A percentile compares a stretch with the other conserved stretches of the same genome.
phyloP scores from a whole-genome alignment of 1,140 invertebrate genomes.

The Paralvinella palmiformis region DNA sequence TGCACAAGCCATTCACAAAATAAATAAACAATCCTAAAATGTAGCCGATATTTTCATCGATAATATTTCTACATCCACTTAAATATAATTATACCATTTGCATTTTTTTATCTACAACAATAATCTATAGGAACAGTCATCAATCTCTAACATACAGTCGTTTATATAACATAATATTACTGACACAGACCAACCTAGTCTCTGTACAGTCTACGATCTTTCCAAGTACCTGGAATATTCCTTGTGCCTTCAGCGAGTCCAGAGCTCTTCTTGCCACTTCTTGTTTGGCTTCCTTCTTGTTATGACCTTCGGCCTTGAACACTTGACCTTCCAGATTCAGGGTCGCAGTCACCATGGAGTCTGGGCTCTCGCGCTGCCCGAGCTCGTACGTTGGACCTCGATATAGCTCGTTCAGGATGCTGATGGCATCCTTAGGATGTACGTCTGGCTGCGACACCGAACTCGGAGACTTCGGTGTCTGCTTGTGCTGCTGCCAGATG shows the following conservation, averaged over 20 bases:
- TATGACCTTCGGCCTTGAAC: conserved; percentile 1
- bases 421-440: background rate
- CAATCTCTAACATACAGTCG: no score
- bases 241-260: background rate
- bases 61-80: no score
- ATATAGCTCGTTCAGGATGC: conserved; percentile 3
- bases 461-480: background rate
- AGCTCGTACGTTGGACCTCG: background rate
- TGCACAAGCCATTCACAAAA: no score
- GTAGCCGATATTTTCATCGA: no score
- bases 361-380: background rate
- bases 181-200: no score
- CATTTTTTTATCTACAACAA: no score
- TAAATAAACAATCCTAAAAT: no score
- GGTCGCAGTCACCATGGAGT: background rate
- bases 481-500: background rate
- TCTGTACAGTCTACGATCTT: no score
- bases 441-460: background rate
- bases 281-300: conserved; percentile 7
- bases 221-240: background rate
- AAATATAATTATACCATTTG: no score
- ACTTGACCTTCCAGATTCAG: background rate
- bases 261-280: background rate
- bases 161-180: no score
- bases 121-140: no score